Conservation (phyloP, 1,140 invertebrate species). For the Drosophila subobscura region DNA sequence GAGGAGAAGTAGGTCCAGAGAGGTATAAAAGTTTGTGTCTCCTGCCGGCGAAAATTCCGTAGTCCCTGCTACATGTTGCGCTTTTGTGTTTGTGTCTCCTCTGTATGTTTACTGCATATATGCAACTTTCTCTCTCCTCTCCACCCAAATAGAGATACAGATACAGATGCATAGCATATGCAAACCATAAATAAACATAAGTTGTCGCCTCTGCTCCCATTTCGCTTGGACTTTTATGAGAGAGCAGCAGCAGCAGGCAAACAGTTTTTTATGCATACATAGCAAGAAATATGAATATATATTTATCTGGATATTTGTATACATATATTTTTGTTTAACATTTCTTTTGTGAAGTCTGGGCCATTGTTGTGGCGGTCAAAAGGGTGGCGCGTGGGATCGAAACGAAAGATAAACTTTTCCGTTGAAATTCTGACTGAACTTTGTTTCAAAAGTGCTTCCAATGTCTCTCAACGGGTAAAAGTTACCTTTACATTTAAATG, state of each 20-base stretch:
- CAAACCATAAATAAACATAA: slow-evolving; percentile 71
- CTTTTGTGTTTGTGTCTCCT: slow-evolving; percentile 28
- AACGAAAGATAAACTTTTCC: slow-evolving; percentile 23
- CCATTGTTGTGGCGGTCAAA: slow-evolving; percentile 26
- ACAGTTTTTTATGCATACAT: slow-evolving; percentile 28
- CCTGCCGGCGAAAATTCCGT: too few species aligned
- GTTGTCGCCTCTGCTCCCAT: slow-evolving; percentile 59
- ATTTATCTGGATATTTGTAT: slow-evolving; percentile 22
- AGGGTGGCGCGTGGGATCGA: not conserved
- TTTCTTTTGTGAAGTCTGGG: not conserved
- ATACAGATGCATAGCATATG: slow-evolving; percentile 46
- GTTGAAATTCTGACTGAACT: not conserved
- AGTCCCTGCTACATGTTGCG: slow-evolving; percentile 59
- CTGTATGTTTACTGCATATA: slow-evolving; percentile 18
- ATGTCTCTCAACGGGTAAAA: too few species aligned
- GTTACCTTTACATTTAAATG: too few species aligned
- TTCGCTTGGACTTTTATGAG: slow-evolving; percentile 33
- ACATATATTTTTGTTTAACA: slow-evolving; percentile 16
- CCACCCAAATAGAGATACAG: slow-evolving; percentile 29
- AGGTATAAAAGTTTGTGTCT: slow-evolving; percentile 9
- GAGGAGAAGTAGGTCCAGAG: slow-evolving; percentile 12
- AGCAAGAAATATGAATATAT: slow-evolving; percentile 44
- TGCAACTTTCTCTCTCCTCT: slow-evolving; percentile 17
- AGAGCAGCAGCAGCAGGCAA: too few species aligned
- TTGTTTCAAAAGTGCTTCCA: too few species aligned